Percentiles rank a stretch among this genome's conserved stretches.
Evolutionary conservation across 2,797 vertebrate genomes (phyloP).

Genomic region (Acestrorhynchus altus): DNA sequence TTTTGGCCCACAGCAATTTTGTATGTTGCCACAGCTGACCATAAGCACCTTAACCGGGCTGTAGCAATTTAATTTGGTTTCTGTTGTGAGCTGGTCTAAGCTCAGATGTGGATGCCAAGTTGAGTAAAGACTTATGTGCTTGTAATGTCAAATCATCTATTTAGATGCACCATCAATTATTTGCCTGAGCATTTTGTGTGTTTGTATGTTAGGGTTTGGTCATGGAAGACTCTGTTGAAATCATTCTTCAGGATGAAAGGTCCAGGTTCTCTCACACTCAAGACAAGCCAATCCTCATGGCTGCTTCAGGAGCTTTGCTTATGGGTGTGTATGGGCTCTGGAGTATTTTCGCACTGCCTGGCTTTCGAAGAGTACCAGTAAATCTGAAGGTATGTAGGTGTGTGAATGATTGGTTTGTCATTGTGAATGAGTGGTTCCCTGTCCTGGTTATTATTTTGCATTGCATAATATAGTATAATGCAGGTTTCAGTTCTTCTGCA

Average conservation of each 20-base stretch:
- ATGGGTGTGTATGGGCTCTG: constrained; percentile 74
- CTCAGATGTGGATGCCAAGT: not conserved
- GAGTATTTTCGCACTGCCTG: constrained; percentile 76
- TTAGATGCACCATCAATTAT: not conserved
- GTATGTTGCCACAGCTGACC: no score
- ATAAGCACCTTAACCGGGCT: not conserved
- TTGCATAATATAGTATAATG: not conserved
- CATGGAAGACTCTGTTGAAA: constrained; percentile 80
- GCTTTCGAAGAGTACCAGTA: constrained; percentile 74
- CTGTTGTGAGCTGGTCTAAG: not conserved
- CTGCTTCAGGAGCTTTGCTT: constrained; percentile 65
- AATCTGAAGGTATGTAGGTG: constrained; percentile 72
- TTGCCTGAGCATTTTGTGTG: not conserved
- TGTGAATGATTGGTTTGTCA: constrained; percentile 18
- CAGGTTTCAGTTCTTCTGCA: no score
- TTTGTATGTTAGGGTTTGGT: constrained; percentile 16
- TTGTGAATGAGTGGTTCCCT: not conserved
- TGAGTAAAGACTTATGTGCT: not conserved
- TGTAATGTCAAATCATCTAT: not conserved
- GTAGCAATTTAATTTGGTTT: not conserved
- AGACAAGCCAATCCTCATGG: constrained; percentile 60
- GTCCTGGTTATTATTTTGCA: not conserved
- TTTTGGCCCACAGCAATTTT: no score
- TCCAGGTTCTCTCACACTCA: constrained; percentile 30
- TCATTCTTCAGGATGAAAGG: constrained; percentile 70